A percentile compares a stretch with the other conserved stretches of the same genome.
Conservation (phyloP, 2,113 vertebrate genomes). For the Aptenodytes forsteri region DNA sequence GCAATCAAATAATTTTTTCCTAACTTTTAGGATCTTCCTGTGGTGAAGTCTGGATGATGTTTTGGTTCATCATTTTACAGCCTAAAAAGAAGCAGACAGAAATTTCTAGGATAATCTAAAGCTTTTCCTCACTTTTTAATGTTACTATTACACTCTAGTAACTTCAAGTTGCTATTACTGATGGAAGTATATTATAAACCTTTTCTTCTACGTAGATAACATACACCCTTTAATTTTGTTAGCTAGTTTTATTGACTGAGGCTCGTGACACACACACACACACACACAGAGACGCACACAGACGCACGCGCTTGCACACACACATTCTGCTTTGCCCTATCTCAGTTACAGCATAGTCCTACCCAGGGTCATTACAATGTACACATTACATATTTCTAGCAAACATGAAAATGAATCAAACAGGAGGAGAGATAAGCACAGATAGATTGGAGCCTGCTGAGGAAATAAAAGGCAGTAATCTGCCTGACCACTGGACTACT, state of each 20-base stretch:
- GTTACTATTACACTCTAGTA: background rate
- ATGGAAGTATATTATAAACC: background rate
- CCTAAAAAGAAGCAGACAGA: background rate
- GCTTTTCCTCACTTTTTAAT: slow-evolving; percentile 1
- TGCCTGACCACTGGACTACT: background rate
- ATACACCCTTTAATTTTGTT: background rate
- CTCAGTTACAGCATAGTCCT: slow-evolving; percentile 70
- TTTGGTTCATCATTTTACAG: slow-evolving; percentile 20
- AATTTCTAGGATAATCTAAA: background rate
- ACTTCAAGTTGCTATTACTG: background rate
- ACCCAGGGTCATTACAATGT: slow-evolving; percentile 73
- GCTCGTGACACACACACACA: background rate
- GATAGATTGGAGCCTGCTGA: slow-evolving; percentile 72
- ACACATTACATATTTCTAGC: slow-evolving; percentile 69
- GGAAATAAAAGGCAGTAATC: slow-evolving; percentile 39
- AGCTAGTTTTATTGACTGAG: slow-evolving; percentile 9
- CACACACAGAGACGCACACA: background rate
- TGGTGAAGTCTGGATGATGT: background rate
- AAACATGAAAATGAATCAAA: slow-evolving; percentile 68
- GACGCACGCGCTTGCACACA: background rate
- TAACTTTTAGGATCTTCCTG: background rate
- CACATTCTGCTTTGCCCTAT: slow-evolving; percentile 51
- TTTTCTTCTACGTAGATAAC: background rate
- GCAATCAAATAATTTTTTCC: background rate
- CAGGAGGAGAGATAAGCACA: slow-evolving; percentile 66